A percentile compares a stretch with the other conserved stretches of the same genome.
These are phyloP conservation scores for Paragorgia papillata DNA, from an alignment of 92 coral and sea anemone genomes.

Conservation along the genomic window DNA sequence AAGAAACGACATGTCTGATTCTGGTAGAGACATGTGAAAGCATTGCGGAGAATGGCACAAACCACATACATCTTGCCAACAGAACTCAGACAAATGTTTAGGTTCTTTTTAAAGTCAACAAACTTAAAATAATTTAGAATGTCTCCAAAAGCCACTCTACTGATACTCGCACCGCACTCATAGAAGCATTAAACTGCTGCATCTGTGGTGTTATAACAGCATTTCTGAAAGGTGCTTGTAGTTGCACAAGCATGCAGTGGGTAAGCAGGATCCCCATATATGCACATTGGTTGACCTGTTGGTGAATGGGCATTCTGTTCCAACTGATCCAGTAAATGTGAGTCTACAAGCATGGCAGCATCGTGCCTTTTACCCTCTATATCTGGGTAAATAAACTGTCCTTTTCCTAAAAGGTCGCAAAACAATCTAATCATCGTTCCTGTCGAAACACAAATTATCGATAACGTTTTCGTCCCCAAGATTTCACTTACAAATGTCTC, in stretches of 20 bases:
- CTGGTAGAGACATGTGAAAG: constrained; percentile 24
- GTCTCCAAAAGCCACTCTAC: constrained; percentile 67
- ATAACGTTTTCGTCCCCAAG: no score
- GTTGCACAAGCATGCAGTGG: constrained; percentile 59
- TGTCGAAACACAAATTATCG: no score
- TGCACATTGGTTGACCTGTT: constrained; percentile 53
- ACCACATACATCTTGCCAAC: constrained; percentile 46
- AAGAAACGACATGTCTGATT: neutral
- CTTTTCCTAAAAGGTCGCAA: no score
- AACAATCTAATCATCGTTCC: no score
- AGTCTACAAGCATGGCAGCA: constrained; percentile 60
- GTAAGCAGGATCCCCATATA: no score
- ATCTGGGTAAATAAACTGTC: no score
- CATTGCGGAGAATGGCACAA: constrained; percentile 35
- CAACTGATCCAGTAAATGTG: constrained; percentile 51
- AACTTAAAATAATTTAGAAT: constrained; percentile 55
- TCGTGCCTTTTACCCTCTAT: no score
- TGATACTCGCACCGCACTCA: constrained; percentile 57
- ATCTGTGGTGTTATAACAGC: constrained; percentile 50
- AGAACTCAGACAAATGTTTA: constrained; percentile 61
- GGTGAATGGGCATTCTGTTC: constrained; percentile 52
- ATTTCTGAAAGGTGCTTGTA: constrained; percentile 53
- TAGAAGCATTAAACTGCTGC: constrained; percentile 50
- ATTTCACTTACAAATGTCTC: no score
- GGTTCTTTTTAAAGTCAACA: constrained; percentile 58